phyloP scores from a whole-genome alignment of 2,113 vertebrate genomes.

The Phodopus roborovskii region DNA sequence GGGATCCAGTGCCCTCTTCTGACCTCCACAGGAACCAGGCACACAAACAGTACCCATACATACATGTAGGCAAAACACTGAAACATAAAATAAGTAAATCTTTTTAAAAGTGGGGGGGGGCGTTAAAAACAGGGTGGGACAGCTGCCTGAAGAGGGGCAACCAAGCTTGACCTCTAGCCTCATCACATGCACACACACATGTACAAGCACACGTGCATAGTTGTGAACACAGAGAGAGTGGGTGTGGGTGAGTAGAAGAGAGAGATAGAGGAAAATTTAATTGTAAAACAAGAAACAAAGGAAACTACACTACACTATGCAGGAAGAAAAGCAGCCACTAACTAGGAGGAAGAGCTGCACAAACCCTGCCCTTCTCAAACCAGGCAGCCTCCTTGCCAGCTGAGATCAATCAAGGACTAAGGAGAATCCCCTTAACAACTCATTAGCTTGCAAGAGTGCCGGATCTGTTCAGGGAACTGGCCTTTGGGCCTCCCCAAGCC shows the following conservation, averaged over 20 bases:
- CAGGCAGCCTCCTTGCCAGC: neutral
- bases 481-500: neutral
- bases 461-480: rapidly evolving
- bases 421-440: neutral
- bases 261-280: neutral
- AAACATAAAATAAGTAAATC: neutral
- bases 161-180: neutral
- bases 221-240: neutral
- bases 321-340: too few species aligned
- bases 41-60: neutral
- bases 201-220: neutral
- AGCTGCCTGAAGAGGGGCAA: neutral
- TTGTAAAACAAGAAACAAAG: neutral
- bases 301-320: neutral
- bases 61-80: neutral
- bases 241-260: neutral
- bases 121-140: too few species aligned
- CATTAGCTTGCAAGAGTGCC: neutral
- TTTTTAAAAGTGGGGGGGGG: too few species aligned
- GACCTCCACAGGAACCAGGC: neutral
- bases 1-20: neutral
- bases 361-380: rapidly evolving
- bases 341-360: neutral
- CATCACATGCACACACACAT: neutral
- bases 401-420: neutral